Evolutionary conservation across 1,140 invertebrate species (phyloP).

Genomic region (Caerostris extrusa): DNA sequence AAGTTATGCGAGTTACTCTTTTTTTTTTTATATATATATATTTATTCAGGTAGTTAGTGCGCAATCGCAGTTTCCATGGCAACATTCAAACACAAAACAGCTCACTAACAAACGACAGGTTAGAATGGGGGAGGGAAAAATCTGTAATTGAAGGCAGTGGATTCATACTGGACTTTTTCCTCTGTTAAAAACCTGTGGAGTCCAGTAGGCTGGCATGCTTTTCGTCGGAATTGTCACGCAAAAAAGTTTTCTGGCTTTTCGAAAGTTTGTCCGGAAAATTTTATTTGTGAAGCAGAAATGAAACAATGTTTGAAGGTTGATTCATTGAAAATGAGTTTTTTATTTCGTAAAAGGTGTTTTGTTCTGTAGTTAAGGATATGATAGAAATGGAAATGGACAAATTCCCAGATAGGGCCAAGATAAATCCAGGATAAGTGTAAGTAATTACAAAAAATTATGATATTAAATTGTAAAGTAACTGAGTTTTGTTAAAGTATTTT

Average conservation of each 20-base stretch:
- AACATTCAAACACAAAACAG: constrained; percentile 61
- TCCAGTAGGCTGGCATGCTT: background rate
- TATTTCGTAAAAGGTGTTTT: background rate
- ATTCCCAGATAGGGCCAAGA: constrained; percentile 43
- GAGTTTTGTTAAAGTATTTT: no score
- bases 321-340: background rate
- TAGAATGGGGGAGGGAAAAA: constrained; percentile 41
- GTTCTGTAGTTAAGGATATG: constrained; percentile 2
- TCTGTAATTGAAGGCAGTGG: constrained; percentile 58
- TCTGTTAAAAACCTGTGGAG: constrained; percentile 59
- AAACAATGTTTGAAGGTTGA: background rate
- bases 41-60: constrained; percentile 48
- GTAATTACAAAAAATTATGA: background rate
- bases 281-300: background rate
- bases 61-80: constrained; percentile 32
- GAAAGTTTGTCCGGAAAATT: background rate
- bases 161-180: constrained; percentile 20
- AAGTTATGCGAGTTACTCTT: background rate
- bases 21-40: background rate
- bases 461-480: background rate
- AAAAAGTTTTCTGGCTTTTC: background rate
- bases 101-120: constrained; percentile 70
- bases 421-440: constrained; percentile 69
- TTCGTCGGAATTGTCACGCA: background rate
- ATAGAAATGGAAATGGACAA: constrained; percentile 32